Percentiles rank a stretch among this genome's conserved stretches.
Conservation (phyloP, 92 coral and sea anemone genomes). For the Siderastrea radians region DNA sequence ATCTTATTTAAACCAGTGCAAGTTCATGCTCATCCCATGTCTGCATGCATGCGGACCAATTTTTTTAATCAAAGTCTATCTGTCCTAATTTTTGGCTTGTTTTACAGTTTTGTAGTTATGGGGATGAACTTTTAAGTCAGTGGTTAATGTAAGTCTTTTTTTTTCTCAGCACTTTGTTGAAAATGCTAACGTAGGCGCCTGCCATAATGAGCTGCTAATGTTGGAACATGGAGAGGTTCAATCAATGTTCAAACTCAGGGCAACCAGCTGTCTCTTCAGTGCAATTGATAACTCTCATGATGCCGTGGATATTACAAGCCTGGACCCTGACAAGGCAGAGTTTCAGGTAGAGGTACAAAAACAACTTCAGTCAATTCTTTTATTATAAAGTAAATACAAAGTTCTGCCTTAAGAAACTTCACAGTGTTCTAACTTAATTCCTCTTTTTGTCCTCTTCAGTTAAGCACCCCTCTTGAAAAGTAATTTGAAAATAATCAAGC, state of each 20-base stretch:
- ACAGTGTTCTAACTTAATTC: too few species aligned
- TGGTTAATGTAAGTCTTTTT: neutral
- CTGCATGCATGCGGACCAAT: too few species aligned
- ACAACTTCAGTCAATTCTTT: neutral
- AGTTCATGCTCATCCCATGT: too few species aligned
- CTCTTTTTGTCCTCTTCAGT: too few species aligned
- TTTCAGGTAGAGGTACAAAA: constrained; percentile 80
- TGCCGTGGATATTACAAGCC: constrained; percentile 92
- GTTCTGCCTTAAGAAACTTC: too few species aligned
- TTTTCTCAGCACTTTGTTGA: constrained; percentile 84
- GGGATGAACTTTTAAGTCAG: neutral
- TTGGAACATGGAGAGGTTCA: constrained; percentile 95
- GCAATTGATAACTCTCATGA: constrained; percentile 94
- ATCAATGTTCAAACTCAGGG: constrained; percentile 92
- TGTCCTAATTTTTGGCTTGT: too few species aligned
- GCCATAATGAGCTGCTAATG: constrained; percentile 95
- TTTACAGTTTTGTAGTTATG: too few species aligned
- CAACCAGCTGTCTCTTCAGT: constrained; percentile 91
- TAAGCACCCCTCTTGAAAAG: too few species aligned
- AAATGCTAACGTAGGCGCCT: constrained; percentile 93
- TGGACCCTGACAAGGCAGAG: constrained; percentile 92
- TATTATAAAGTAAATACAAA: too few species aligned
- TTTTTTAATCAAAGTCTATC: too few species aligned
- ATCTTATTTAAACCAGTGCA: too few species aligned
- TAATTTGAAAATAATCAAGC: too few species aligned